These are phyloP conservation scores for Brienomyrus longianalis DNA, from an alignment of 2,113 vertebrate species.

Conservation along the genomic window DNA sequence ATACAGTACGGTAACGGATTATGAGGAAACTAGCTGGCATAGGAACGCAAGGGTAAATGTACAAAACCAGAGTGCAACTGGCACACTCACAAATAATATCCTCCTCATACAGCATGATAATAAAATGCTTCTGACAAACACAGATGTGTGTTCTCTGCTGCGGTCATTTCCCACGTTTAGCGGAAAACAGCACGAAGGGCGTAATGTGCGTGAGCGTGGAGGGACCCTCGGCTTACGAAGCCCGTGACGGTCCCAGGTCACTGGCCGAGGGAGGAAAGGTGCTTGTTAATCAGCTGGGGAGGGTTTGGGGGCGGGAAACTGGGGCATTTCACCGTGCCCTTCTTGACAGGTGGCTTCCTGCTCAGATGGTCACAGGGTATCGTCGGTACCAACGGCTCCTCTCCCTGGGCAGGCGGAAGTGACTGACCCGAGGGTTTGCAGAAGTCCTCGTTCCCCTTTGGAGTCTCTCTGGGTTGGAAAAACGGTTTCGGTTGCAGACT, in stretches of 20 bases:
- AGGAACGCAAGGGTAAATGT: not conserved
- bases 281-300: slow-evolving; percentile 38
- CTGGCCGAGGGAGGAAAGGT: slow-evolving; percentile 37
- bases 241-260: not conserved
- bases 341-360: slow-evolving; percentile 47
- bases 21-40: not conserved
- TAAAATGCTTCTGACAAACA: slow-evolving; percentile 46
- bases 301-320: slow-evolving; percentile 53
- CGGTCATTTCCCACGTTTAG: not conserved
- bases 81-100: slow-evolving; percentile 42
- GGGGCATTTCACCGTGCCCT: slow-evolving; percentile 45
- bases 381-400: slow-evolving; percentile 8
- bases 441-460: slow-evolving; percentile 31
- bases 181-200: not conserved
- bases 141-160: slow-evolving; percentile 4
- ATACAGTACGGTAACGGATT: not conserved
- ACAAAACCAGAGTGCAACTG: slow-evolving; percentile 28
- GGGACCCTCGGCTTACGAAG: not conserved
- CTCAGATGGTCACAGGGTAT: not conserved
- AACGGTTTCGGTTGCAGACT: slow-evolving; percentile 32
- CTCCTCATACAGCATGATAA: slow-evolving; percentile 43
- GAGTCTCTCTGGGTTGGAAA: not conserved
- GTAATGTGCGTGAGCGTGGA: not conserved
- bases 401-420: slow-evolving; percentile 25
- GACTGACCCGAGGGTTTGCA: slow-evolving; percentile 28